These are phyloP conservation scores for Vimba vimba DNA, from an alignment of 2,113 vertebrate genomes.

Conservation along the genomic window DNA sequence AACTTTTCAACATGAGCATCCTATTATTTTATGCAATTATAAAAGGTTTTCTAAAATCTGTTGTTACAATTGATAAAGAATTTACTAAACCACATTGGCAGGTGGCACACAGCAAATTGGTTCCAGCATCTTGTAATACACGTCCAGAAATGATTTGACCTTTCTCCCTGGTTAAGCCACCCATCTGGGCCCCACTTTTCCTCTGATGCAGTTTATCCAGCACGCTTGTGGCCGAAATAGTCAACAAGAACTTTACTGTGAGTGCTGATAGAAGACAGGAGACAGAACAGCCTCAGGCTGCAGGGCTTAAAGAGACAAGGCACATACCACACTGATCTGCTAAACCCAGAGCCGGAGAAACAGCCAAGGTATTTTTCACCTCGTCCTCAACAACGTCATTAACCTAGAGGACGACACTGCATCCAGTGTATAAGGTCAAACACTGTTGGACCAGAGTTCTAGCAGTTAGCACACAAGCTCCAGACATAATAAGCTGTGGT, in stretches of 20 bases:
- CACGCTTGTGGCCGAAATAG: slow-evolving; percentile 13
- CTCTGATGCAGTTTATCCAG: slow-evolving; percentile 18
- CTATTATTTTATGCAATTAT: neutral
- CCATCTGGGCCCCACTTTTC: neutral
- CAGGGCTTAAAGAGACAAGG: neutral
- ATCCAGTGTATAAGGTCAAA: slow-evolving; percentile 16
- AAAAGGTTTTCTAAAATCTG: neutral
- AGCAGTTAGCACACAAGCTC: neutral
- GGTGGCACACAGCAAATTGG: neutral
- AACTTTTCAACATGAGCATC: too few species aligned
- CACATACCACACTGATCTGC: slow-evolving; percentile 51
- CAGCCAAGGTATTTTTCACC: slow-evolving; percentile 68
- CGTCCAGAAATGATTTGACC: slow-evolving; percentile 38
- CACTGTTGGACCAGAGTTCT: neutral
- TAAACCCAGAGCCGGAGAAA: slow-evolving; percentile 41
- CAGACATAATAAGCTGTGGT: neutral
- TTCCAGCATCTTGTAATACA: slow-evolving; percentile 10
- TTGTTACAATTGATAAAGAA: slow-evolving; percentile 10
- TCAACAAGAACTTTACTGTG: slow-evolving; percentile 30
- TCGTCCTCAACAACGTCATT: slow-evolving; percentile 66
- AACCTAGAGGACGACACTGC: slow-evolving; percentile 9
- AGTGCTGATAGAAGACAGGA: neutral
- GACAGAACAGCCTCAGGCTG: neutral
- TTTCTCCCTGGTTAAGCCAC: slow-evolving; percentile 3
- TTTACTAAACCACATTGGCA: neutral